Percentiles rank a stretch among this genome's conserved stretches.
Conservation (phyloP, 2,888 invertebrate species). For the Oxytorus armatus region DNA sequence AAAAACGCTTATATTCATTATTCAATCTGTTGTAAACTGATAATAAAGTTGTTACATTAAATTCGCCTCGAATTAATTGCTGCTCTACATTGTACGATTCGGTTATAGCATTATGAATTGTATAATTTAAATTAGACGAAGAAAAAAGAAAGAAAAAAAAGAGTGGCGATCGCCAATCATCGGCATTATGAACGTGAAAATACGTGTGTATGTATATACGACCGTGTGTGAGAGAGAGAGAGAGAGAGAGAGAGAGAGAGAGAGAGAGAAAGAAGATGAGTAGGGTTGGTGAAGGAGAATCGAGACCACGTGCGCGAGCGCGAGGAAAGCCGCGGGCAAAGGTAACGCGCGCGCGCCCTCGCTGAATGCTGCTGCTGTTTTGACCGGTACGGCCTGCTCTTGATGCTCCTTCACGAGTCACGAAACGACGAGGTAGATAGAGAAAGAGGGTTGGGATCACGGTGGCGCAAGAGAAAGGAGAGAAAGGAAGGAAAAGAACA, state of each 20-base stretch:
- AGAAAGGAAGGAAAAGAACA: conserved; percentile 43
- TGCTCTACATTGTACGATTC: not conserved
- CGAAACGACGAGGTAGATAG: conserved; percentile 38
- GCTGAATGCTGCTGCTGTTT: conserved; percentile 53
- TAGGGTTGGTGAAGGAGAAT: conserved; percentile 32
- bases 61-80: no score
- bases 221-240: no score
- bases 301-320: conserved; percentile 58
- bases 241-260: not conserved
- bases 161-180: conserved; percentile 7
- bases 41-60: no score
- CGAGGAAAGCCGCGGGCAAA: conserved; percentile 62
- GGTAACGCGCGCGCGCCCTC: conserved; percentile 57
- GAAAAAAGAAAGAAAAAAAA: conserved; percentile 1
- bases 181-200: conserved; percentile 29
- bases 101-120: not conserved
- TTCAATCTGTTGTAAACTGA: not conserved
- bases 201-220: conserved; percentile 1
- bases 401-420: conserved; percentile 51
- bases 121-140: not conserved
- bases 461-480: conserved; percentile 32
- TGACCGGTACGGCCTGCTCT: conserved; percentile 51
- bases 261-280: conserved; percentile 23
- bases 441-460: conserved; percentile 39
- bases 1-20: no score